phyloP scores from a whole-genome alignment of 1,140 invertebrate species.

The Phymastichus coffea region DNA sequence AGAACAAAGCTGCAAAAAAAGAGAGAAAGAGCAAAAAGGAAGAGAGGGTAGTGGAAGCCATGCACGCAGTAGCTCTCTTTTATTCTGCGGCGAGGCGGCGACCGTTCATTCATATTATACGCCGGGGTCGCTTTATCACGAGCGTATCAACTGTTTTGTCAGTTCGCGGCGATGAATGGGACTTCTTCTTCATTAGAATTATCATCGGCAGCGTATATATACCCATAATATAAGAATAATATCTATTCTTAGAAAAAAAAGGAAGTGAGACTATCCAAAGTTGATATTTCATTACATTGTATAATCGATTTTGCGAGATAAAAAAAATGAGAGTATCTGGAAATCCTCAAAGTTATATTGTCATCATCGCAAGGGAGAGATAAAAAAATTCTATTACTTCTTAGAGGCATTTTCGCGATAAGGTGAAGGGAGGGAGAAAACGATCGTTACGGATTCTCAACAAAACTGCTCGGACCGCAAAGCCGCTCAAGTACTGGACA shows the following conservation, averaged over 20 bases:
- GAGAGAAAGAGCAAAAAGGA: too few relatives aligned
- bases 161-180: slow-evolving; percentile 51
- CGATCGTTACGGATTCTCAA: too few relatives aligned
- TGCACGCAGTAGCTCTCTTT: slow-evolving; percentile 32
- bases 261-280: too few relatives aligned
- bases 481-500: too few relatives aligned
- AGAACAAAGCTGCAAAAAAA: too few relatives aligned
- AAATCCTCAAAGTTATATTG: neutral
- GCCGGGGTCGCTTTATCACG: slow-evolving; percentile 46
- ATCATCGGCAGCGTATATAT: slow-evolving; percentile 34
- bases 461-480: too few relatives aligned
- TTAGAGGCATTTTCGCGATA: slow-evolving; percentile 4
- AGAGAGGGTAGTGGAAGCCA: too few relatives aligned
- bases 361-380: neutral
- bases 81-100: slow-evolving; percentile 32
- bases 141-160: slow-evolving; percentile 57
- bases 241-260: too few relatives aligned
- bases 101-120: slow-evolving; percentile 48
- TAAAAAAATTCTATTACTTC: neutral
- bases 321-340: too few relatives aligned
- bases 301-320: too few relatives aligned
- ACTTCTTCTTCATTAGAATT: slow-evolving; percentile 53
- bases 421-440: neutral
- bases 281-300: too few relatives aligned
- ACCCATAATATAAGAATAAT: slow-evolving; percentile 37